Evolutionary conservation across 2,797 vertebrate genomes (phyloP).

Genomic region (Danio jaintianensis): DNA sequence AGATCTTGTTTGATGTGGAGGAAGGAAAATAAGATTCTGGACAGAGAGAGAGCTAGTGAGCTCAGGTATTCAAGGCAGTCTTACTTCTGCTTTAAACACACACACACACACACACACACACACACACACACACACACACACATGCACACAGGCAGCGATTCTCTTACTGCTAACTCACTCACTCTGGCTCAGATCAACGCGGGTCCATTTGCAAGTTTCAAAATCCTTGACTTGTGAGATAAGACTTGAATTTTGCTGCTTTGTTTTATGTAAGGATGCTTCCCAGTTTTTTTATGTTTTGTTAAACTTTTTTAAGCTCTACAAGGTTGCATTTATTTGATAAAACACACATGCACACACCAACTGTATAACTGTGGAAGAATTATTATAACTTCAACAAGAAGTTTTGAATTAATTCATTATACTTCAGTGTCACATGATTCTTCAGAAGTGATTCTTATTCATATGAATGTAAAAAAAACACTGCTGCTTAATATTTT

Average conservation of each 20-base stretch:
- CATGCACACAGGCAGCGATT: background rate
- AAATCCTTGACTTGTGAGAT: background rate
- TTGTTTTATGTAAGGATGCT: background rate
- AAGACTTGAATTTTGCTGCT: background rate
- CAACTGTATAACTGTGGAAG: background rate
- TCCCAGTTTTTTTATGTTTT: background rate
- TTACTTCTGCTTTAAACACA: slow-evolving; percentile 46
- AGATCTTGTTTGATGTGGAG: slow-evolving; percentile 63
- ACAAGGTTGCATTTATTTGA: background rate
- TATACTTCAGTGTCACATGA: background rate
- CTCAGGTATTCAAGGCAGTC: slow-evolving; percentile 59
- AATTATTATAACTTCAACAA: background rate
- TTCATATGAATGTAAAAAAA: background rate
- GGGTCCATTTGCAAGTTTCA: slow-evolving; percentile 34
- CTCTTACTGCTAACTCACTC: slow-evolving; percentile 31
- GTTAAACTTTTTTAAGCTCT: background rate
- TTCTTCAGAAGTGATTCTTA: background rate
- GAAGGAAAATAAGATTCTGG: slow-evolving; percentile 44
- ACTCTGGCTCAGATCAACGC: slow-evolving; percentile 9
- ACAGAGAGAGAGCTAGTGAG: slow-evolving; percentile 6
- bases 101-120: background rate
- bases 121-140: slow-evolving; percentile 21
- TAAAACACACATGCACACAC: background rate
- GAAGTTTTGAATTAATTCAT: background rate
- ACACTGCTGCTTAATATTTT: background rate